Percentiles rank a stretch among this genome's conserved stretches.
Conservation (phyloP, 1,140 invertebrate species). For the Caenorhabditis briggsae region DNA sequence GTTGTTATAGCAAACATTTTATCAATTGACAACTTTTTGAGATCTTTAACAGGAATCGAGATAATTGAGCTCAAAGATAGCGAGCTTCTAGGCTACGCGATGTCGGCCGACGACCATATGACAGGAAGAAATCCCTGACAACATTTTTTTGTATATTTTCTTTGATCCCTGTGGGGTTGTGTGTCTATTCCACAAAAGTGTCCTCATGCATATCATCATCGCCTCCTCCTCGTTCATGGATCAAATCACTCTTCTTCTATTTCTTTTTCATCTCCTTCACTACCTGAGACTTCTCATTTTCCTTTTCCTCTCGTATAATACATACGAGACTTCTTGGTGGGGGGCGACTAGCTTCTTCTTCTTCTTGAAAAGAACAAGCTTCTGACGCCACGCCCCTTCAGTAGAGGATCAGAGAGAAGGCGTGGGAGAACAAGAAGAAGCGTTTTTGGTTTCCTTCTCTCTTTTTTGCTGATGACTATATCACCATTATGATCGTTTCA, state of each 20-base stretch:
- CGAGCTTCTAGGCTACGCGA: too few relatives aligned
- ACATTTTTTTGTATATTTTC: background rate
- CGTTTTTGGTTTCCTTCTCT: background rate
- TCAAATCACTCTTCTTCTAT: background rate
- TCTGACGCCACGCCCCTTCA: conserved; percentile 4
- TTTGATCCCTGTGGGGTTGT: background rate
- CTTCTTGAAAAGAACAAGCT: conserved; percentile 2
- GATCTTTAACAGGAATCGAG: too few relatives aligned
- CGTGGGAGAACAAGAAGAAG: conserved; percentile 19
- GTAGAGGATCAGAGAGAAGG: background rate
- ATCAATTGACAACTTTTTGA: too few relatives aligned
- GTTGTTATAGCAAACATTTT: too few relatives aligned
- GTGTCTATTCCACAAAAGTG: background rate
- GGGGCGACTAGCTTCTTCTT: background rate
- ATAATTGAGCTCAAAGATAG: too few relatives aligned
- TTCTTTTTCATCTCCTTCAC: background rate
- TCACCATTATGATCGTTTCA: conserved; percentile 42
- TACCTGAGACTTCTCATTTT: background rate
- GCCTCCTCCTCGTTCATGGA: background rate
- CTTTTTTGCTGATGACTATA: conserved; percentile 33
- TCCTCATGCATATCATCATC: conserved; percentile 30
- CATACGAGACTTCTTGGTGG: background rate
- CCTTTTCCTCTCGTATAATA: background rate
- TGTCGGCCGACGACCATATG: too few relatives aligned
- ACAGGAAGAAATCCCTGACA: too few relatives aligned